These are phyloP conservation scores for Stichodactyla mertensii DNA, from an alignment of 64 coral and sea anemone species.

Conservation along the genomic window DNA sequence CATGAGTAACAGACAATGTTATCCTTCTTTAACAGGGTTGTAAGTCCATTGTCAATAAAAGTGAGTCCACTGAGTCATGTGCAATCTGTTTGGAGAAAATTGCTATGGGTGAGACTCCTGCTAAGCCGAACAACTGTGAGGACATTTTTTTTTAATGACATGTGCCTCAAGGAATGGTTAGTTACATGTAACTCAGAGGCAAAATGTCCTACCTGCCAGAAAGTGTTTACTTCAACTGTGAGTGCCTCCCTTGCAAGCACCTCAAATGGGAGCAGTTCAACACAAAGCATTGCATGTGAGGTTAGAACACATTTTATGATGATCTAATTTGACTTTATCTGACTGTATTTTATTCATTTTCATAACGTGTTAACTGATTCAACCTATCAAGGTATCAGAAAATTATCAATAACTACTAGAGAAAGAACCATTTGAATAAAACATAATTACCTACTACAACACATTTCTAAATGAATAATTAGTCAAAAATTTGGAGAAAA, in stretches of 20 bases:
- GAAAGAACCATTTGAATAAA: too few species aligned
- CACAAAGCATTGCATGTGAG: constrained; percentile 18
- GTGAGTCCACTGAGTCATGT: constrained; percentile 16
- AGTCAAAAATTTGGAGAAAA: too few species aligned
- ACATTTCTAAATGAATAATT: too few species aligned
- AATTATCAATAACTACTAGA: too few species aligned
- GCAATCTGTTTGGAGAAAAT: constrained; percentile 12
- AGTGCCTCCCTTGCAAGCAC: constrained; percentile 1
- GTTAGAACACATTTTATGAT: constrained; percentile 15
- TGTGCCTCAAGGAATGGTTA: constrained; percentile 17
- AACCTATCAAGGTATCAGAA: too few species aligned
- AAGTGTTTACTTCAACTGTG: constrained; percentile 13
- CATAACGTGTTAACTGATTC: too few species aligned
- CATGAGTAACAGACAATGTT: too few species aligned
- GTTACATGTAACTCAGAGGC: constrained; percentile 16
- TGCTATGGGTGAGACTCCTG: neutral
- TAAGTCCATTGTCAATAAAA: constrained; percentile 1
- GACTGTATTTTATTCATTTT: too few species aligned
- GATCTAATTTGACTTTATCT: neutral
- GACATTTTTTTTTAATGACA: constrained; percentile 13
- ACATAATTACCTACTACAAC: too few species aligned
- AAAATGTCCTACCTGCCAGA: constrained; percentile 18
- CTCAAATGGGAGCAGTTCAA: constrained; percentile 20
- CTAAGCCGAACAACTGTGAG: constrained; percentile 14
- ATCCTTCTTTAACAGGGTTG: constrained; percentile 10